A percentile compares a stretch with the other conserved stretches of the same genome.
Evolutionary conservation across 2,113 vertebrate species (phyloP).

Genomic region (Barnardius zonarius): DNA sequence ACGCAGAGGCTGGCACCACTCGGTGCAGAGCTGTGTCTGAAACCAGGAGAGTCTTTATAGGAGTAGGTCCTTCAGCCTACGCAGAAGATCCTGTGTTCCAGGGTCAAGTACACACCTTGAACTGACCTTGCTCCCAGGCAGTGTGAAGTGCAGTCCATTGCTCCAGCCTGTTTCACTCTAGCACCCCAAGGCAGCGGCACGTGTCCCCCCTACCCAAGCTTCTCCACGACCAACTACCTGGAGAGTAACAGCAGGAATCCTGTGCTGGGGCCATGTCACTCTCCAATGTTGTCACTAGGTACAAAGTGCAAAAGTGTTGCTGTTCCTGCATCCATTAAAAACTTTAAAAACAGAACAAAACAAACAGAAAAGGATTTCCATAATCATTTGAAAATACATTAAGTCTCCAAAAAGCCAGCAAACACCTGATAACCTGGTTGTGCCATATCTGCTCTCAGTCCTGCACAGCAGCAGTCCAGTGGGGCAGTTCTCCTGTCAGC

Average conservation of each 20-base stretch:
- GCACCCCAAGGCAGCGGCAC: neutral
- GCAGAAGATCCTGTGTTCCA: neutral
- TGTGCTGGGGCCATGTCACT: neutral
- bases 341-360: slow-evolving; percentile 21
- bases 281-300: slow-evolving; percentile 23
- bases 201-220: neutral
- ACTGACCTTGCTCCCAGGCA: neutral
- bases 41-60: neutral
- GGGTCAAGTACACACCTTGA: neutral
- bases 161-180: neutral
- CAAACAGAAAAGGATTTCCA: slow-evolving; percentile 36
- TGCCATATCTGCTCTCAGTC: neutral
- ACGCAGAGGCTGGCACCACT: neutral
- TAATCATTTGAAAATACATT: slow-evolving; percentile 16
- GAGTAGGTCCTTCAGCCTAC: neutral
- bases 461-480: neutral
- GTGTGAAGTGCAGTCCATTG: neutral
- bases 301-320: slow-evolving; percentile 74
- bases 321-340: slow-evolving; percentile 64
- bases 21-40: neutral
- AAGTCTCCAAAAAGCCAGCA: slow-evolving; percentile 40
- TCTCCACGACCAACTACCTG: neutral
- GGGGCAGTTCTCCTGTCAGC: neutral
- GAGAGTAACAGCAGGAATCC: neutral
- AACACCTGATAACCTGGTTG: neutral